A percentile compares a stretch with the other conserved stretches of the same genome.
These are phyloP conservation scores for Eugnorisma glareosa DNA, from an alignment of 2,888 invertebrate genomes.

Conservation along the genomic window DNA sequence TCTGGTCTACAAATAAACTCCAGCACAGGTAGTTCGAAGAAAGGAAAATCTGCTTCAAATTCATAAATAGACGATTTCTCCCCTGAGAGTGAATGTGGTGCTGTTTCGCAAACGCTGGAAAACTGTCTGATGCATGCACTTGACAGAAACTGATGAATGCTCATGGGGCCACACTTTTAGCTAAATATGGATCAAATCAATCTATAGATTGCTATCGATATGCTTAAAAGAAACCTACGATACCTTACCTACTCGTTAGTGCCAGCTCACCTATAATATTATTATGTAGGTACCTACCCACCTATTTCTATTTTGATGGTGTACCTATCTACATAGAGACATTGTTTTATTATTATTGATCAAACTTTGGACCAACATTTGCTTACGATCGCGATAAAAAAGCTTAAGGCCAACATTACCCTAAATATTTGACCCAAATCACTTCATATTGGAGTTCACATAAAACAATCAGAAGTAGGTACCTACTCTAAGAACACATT, in stretches of 20 bases:
- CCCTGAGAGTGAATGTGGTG: neutral
- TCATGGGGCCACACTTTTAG: neutral
- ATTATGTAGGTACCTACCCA: neutral
- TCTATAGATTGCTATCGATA: neutral
- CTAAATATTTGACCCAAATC: conserved; percentile 43
- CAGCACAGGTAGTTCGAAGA: neutral
- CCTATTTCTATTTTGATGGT: neutral
- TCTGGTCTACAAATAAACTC: neutral
- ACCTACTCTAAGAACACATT: conserved; percentile 44
- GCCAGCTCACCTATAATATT: neutral
- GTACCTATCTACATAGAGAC: neutral
- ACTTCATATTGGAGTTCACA: conserved; percentile 27
- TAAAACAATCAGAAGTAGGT: conserved; percentile 50
- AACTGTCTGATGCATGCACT: too few species aligned
- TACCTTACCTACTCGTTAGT: neutral
- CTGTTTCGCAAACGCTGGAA: neutral
- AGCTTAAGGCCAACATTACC: conserved; percentile 23
- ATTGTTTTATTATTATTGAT: neutral
- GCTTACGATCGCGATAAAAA: conserved; percentile 25
- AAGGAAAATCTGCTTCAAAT: neutral
- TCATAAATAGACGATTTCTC: neutral
- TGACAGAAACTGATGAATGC: neutral
- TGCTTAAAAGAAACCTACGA: neutral
- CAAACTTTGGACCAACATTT: conserved; percentile 32
- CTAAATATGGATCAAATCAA: neutral